Conservation (phyloP, 2,888 invertebrate species). For the Trimorus sp. region DNA sequence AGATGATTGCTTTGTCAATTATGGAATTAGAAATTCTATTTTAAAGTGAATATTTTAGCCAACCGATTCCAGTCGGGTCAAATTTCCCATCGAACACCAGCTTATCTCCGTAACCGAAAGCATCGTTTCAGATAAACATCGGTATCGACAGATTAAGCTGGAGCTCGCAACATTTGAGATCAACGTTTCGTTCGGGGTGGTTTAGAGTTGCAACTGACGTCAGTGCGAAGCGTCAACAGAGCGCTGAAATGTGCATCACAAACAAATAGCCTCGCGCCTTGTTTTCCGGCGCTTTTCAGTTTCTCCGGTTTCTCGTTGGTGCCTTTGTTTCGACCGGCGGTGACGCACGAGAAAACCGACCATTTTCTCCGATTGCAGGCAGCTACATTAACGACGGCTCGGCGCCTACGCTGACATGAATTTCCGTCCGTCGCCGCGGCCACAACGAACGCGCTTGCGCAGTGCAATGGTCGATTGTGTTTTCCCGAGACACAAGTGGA, state of each 20-base stretch:
- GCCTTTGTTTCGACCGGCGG: not conserved
- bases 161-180: conserved; percentile 27
- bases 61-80: no score
- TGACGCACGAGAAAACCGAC: not conserved
- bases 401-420: conserved; percentile 4
- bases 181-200: conserved; percentile 44
- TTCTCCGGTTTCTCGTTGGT: conserved; percentile 3
- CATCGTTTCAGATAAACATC: conserved; percentile 22
- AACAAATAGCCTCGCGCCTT: conserved; percentile 34
- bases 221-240: conserved; percentile 15
- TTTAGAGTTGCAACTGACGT: conserved; percentile 56
- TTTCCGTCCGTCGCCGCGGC: conserved; percentile 25
- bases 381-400: conserved; percentile 49
- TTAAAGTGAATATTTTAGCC: no score
- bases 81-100: not conserved
- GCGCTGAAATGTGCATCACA: conserved; percentile 40
- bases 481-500: not conserved
- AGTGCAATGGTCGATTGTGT: conserved; percentile 30
- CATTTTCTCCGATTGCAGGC: conserved; percentile 1
- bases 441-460: conserved; percentile 47
- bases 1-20: no score
- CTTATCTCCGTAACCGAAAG: conserved; percentile 8
- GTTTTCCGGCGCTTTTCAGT: not conserved
- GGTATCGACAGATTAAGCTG: conserved; percentile 30
- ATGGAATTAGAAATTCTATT: no score